These are phyloP conservation scores for Phalera bucephala DNA, from an alignment of 2,888 invertebrate genomes.

Conservation along the genomic window DNA sequence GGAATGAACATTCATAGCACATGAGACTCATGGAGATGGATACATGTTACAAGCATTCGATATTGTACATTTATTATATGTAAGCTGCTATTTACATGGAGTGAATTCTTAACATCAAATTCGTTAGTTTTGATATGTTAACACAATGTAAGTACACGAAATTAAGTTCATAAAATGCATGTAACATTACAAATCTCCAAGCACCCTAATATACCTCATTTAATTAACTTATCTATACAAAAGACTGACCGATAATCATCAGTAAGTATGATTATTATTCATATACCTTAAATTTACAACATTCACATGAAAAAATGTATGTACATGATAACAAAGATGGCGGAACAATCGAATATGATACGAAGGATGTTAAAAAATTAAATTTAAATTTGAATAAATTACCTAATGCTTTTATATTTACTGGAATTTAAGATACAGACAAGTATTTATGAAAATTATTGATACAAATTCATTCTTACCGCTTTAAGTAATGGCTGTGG, in stretches of 20 bases:
- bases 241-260: slow-evolving; percentile 34
- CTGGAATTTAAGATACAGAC: neutral
- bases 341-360: neutral
- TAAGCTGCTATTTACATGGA: slow-evolving; percentile 52
- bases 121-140: slow-evolving; percentile 57
- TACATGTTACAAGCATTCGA: slow-evolving; percentile 40
- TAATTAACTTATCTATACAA: slow-evolving; percentile 36
- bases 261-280: slow-evolving; percentile 24
- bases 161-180: slow-evolving; percentile 43
- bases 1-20: slow-evolving; percentile 37
- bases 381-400: neutral
- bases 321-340: neutral
- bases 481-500: neutral
- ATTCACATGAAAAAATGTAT: slow-evolving; percentile 23
- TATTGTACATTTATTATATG: slow-evolving; percentile 30
- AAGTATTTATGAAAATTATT: neutral
- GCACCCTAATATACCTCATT: slow-evolving; percentile 45
- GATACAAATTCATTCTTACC: neutral
- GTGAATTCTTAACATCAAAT: slow-evolving; percentile 39
- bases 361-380: neutral
- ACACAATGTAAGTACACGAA: slow-evolving; percentile 54
- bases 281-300: slow-evolving; percentile 45
- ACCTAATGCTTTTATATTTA: neutral
- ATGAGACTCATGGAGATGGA: slow-evolving; percentile 44
- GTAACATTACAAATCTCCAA: slow-evolving; percentile 45